A percentile compares a stretch with the other conserved stretches of the same genome.
phyloP scores from a whole-genome alignment of 2,113 vertebrate genomes.

The Cephalopterus ornatus region DNA sequence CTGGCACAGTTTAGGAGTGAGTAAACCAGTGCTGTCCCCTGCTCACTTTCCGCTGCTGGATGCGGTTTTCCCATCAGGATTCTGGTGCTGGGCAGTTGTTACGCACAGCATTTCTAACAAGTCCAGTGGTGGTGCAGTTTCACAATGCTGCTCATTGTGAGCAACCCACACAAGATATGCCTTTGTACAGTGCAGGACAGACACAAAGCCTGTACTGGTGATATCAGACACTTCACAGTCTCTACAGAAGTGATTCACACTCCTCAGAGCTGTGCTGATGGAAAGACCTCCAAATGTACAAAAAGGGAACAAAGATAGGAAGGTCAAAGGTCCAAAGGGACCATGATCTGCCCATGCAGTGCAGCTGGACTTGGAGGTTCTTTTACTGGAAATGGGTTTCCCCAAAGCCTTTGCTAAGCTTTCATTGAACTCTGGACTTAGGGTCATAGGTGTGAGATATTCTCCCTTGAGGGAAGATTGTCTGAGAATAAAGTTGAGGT shows the following conservation, averaged over 20 bases:
- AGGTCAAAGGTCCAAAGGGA: not conserved
- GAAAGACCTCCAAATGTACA: not conserved
- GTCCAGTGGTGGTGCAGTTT: not conserved
- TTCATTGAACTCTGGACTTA: not conserved
- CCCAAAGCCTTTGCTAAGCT: not conserved
- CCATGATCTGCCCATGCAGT: not conserved
- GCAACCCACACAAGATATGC: not conserved
- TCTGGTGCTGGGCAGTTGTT: fast-evolving
- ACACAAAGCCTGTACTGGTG: not conserved
- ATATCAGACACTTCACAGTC: not conserved
- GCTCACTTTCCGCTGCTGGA: not conserved
- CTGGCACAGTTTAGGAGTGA: not conserved
- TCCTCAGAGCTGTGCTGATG: not conserved
- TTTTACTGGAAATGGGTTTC: not conserved
- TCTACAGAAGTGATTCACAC: not conserved
- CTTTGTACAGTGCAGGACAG: not conserved
- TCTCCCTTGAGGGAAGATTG: not conserved
- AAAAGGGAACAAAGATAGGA: not conserved
- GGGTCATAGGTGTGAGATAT: not conserved
- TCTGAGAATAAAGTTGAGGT: not conserved
- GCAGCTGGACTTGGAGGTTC: not conserved
- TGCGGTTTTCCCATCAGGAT: fast-evolving
- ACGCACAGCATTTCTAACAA: fast-evolving
- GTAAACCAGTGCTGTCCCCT: not conserved
- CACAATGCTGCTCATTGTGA: not conserved